Base-by-base conservation (phyloP, 2,888 invertebrate genomes). In the Idaea aversata region DNA sequence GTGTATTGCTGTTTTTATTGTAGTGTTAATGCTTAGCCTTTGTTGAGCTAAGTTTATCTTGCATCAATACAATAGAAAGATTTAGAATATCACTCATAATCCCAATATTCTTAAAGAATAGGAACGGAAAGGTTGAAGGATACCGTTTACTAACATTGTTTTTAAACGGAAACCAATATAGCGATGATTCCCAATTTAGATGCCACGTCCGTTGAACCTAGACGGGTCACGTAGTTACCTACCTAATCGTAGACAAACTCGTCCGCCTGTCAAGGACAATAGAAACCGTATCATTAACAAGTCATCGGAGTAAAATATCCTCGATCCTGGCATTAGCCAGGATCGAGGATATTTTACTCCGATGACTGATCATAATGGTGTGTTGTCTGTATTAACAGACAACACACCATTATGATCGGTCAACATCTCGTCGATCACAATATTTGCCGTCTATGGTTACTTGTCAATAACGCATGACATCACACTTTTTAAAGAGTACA, bases 81-180 rank as follows among this genome's bases (percentile, higher is more conserved):
- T 10, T 7, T 13, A 13, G 47, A 7, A 47, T 7, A 10, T 13
- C 7, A 47, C 47, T 38, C 38, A 38, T 38, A 38, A 10, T 38
- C 38, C 13, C 47, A 47, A 47, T 47, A 47, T 47, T 10, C 47
- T 10, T 13, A 47, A 7, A 47, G 10, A 13, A 25, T 25, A 13
- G 47, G 10, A 5, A 47, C 7, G 10, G 5, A 13, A 47, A 6
- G 47, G 36, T 47, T 5, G 10, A 47, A 47, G 47, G 47, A 47
- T 47, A 47, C 47, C 47, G 47, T 47, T 47, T 47, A 47, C 47
- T 13, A 47, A 47, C 47, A 47, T 47, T 47, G 47, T 47, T 47
- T 47, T 47, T 47, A 47, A 47, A 47, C 47, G 47, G 47, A 47
- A 47, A 47, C 47, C 47, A 47, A 47, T 47, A 47, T 47, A 47